Evolutionary conservation across 1,140 invertebrate species (phyloP).

Genomic region (Cardiocondyla obscurior): DNA sequence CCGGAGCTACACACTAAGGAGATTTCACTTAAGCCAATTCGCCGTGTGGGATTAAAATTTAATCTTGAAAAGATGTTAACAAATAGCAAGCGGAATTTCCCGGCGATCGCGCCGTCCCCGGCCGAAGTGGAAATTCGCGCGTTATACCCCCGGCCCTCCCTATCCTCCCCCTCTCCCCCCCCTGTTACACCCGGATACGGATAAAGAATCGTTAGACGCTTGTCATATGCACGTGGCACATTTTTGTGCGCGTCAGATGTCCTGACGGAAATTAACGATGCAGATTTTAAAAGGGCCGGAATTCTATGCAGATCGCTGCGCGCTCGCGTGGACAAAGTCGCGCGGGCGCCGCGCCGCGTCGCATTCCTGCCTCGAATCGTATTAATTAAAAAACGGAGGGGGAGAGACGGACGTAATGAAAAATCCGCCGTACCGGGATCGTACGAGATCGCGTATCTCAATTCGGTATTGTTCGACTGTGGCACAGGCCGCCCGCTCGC

Average conservation of each 20-base stretch:
- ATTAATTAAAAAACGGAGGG: conserved; percentile 46
- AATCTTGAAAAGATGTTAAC: conserved; percentile 56
- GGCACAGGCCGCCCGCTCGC: conserved; percentile 11
- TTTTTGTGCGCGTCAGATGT: conserved; percentile 53
- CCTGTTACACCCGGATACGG: too few species aligned
- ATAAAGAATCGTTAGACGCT: conserved; percentile 55
- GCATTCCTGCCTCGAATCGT: conserved; percentile 40
- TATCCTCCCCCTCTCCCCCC: too few species aligned
- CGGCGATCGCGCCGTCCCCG: background rate
- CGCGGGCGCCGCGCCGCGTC: conserved; percentile 15
- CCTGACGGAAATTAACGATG: conserved; percentile 56
- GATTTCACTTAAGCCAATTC: conserved; percentile 55
- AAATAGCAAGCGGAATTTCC: conserved; percentile 36
- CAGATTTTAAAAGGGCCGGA: conserved; percentile 53
- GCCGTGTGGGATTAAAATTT: conserved; percentile 54
- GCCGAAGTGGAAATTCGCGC: too few species aligned
- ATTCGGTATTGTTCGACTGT: conserved; percentile 36
- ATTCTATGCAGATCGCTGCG: conserved; percentile 34
- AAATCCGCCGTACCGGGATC: conserved; percentile 30
- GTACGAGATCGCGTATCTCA: conserved; percentile 33
- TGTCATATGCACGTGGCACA: conserved; percentile 53
- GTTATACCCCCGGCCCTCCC: too few species aligned
- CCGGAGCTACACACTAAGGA: conserved; percentile 43
- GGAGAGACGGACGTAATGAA: conserved; percentile 27
- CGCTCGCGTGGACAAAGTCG: conserved; percentile 1